A percentile compares a stretch with the other conserved stretches of the same genome.
Evolutionary conservation across 2,797 vertebrate genomes (phyloP).

Genomic region (Microctenopoma lineatum): DNA sequence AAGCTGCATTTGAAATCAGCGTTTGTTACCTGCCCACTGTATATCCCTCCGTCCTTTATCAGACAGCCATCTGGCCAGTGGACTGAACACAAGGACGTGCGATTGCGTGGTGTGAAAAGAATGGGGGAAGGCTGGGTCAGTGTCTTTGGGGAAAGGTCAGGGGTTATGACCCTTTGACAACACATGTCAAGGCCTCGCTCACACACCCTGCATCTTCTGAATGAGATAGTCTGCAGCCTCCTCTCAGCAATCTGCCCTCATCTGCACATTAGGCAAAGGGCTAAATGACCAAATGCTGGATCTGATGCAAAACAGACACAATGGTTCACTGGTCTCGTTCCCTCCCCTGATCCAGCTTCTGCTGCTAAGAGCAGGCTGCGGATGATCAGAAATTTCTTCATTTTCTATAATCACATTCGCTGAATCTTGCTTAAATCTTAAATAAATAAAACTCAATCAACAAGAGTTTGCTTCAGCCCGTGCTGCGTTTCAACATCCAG

Average conservation of each 20-base stretch:
- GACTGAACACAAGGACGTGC: slow-evolving; percentile 64
- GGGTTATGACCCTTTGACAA: slow-evolving; percentile 79
- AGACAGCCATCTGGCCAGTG: slow-evolving; percentile 83
- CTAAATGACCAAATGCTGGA: slow-evolving; percentile 72
- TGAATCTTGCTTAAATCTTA: slow-evolving; percentile 16
- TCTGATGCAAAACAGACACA: slow-evolving; percentile 70
- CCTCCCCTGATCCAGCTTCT: slow-evolving; percentile 39
- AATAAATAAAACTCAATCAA: slow-evolving; percentile 22
- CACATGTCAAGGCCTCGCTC: slow-evolving; percentile 80
- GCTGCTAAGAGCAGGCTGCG: slow-evolving; percentile 32
- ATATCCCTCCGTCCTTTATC: slow-evolving; percentile 73
- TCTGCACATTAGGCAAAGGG: slow-evolving; percentile 64
- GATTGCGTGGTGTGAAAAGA: slow-evolving; percentile 79
- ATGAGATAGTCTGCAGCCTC: slow-evolving; percentile 70
- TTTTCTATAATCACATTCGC: neutral
- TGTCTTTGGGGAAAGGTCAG: slow-evolving; percentile 81
- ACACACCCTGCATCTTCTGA: slow-evolving; percentile 73
- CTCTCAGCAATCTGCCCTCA: slow-evolving; percentile 71
- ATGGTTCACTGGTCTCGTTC: slow-evolving; percentile 35
- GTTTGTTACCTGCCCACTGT: slow-evolving; percentile 56
- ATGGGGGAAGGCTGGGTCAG: slow-evolving; percentile 74
- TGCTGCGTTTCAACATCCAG: slow-evolving; percentile 13
- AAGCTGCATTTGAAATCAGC: slow-evolving; percentile 27
- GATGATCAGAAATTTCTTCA: neutral
- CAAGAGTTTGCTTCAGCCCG: slow-evolving; percentile 6